A percentile compares a stretch with the other conserved stretches of the same genome.
Conservation (phyloP, 2,888 invertebrate genomes). For the Heliconius ismenius region DNA sequence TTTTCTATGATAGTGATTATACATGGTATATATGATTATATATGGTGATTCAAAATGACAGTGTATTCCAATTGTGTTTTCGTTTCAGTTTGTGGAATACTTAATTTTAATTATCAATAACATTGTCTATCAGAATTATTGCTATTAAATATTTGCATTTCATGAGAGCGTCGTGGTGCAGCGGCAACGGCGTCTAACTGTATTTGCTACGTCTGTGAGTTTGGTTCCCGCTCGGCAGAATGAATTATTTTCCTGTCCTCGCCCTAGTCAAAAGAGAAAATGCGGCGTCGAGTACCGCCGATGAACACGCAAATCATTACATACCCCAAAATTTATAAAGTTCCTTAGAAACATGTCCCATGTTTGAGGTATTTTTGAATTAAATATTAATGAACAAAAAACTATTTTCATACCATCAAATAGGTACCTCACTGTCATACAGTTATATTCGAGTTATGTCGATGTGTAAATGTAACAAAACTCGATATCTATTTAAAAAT, state of each 20-base stretch:
- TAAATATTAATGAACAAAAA: neutral
- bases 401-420: constrained; percentile 5
- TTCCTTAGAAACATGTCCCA: neutral
- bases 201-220: too few species aligned
- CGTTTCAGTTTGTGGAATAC: neutral
- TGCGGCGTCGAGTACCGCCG: too few species aligned
- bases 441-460: neutral
- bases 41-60: constrained; percentile 1
- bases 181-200: too few species aligned
- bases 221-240: too few species aligned
- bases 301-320: neutral
- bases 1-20: neutral
- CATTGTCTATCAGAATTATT: neutral
- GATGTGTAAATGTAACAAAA: neutral
- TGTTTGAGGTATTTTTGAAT: neutral
- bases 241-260: too few species aligned
- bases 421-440: neutral
- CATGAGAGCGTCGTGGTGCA: neutral
- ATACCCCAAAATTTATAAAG: neutral
- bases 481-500: neutral
- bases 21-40: neutral
- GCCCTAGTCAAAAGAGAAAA: too few species aligned
- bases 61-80: neutral
- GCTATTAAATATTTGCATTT: neutral
- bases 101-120: neutral